phyloP scores from a whole-genome alignment of 2,888 invertebrate species.

The Cheilosia vulpina region DNA sequence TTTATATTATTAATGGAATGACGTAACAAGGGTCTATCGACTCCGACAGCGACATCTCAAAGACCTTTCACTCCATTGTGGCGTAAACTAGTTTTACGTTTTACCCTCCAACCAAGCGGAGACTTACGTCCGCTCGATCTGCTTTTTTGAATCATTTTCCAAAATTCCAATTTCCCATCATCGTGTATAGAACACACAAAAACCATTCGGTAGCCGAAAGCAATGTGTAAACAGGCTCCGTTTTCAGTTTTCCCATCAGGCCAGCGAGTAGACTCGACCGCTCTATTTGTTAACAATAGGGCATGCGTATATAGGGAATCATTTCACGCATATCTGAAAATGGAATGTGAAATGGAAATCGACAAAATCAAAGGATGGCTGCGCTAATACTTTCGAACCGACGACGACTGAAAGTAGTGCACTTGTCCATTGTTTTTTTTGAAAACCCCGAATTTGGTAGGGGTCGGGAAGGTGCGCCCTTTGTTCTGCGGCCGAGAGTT shows the following conservation, averaged over 20 bases:
- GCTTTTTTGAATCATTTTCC: constrained; percentile 15
- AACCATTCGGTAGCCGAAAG: constrained; percentile 69
- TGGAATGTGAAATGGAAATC: constrained; percentile 56
- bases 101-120: constrained; percentile 20
- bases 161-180: constrained; percentile 55
- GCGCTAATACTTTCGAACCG: constrained; percentile 12
- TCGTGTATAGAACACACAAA: constrained; percentile 16
- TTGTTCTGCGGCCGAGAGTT: constrained; percentile 62
- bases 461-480: constrained; percentile 28
- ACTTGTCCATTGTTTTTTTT: constrained; percentile 66
- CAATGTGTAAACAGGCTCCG: constrained; percentile 66
- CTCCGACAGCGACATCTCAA: constrained; percentile 11
- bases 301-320: constrained; percentile 26
- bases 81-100: constrained; percentile 60
- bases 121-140: constrained; percentile 41
- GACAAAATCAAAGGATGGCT: constrained; percentile 38
- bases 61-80: constrained; percentile 52
- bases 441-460: constrained; percentile 29
- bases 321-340: constrained; percentile 71
- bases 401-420: constrained; percentile 49
- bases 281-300: constrained; percentile 59
- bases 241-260: constrained; percentile 57
- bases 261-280: constrained; percentile 14
- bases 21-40: constrained; percentile 66
- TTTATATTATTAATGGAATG: constrained; percentile 66